Percentiles rank a stretch among this genome's conserved stretches.
These are phyloP conservation scores for Polydrusus pterygomalis DNA, from an alignment of 2,888 invertebrate species.

Conservation along the genomic window DNA sequence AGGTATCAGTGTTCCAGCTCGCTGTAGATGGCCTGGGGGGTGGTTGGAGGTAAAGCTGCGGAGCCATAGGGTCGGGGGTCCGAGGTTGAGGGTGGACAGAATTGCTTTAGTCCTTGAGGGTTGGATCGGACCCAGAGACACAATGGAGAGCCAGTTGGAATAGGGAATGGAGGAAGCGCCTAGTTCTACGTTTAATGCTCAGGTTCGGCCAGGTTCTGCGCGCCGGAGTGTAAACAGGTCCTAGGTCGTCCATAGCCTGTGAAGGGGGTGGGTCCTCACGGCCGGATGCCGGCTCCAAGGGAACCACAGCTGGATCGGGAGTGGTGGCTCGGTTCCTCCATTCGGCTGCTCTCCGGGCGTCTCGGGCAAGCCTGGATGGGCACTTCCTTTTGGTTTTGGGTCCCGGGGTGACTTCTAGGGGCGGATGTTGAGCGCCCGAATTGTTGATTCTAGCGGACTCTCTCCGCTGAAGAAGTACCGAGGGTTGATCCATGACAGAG, in stretches of 20 bases:
- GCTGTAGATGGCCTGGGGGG: background rate
- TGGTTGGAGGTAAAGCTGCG: no score
- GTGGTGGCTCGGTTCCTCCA: background rate
- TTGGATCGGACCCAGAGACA: background rate
- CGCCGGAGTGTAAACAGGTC: no score
- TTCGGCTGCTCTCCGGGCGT: background rate
- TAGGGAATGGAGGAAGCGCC: background rate
- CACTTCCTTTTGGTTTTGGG: background rate
- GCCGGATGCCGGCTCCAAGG: background rate
- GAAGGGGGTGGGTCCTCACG: background rate
- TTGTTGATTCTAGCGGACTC: conserved; percentile 1
- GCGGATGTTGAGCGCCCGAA: background rate
- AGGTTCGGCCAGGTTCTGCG: background rate
- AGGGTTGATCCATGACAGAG: background rate
- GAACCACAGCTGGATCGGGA: background rate
- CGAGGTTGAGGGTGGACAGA: background rate
- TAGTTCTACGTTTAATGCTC: background rate
- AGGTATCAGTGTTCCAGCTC: background rate
- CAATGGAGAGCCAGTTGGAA: background rate
- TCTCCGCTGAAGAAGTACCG: background rate
- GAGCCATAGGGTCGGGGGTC: no score
- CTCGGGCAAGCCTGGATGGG: background rate
- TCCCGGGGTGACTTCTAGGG: background rate
- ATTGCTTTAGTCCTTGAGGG: background rate
- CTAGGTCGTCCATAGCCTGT: background rate